Percentiles rank a stretch among this genome's conserved stretches.
These are phyloP conservation scores for Pangasianodon hypophthalmus DNA, from an alignment of 2,113 vertebrate species.

Conservation along the genomic window DNA sequence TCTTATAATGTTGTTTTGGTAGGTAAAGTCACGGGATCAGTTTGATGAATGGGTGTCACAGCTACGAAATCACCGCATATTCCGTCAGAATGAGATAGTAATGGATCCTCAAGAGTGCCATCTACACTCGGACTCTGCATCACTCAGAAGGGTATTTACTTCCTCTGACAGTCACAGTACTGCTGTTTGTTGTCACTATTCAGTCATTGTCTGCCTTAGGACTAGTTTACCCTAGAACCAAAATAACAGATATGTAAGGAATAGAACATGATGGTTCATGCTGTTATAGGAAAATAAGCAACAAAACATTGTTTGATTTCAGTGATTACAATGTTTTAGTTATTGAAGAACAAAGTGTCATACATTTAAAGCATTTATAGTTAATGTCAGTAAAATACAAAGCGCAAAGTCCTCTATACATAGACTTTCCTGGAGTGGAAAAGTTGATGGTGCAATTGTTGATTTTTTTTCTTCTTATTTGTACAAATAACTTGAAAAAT, in stretches of 20 bases:
- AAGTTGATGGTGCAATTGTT: too few relatives aligned
- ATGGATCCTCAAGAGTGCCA: constrained; percentile 84
- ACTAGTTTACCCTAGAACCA: neutral
- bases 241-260: neutral
- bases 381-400: neutral
- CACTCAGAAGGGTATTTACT: constrained; percentile 79
- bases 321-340: neutral
- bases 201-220: neutral
- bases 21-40: constrained; percentile 88
- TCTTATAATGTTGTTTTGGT: neutral
- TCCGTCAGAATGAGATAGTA: constrained; percentile 93
- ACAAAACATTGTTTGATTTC: neutral
- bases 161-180: neutral
- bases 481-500: too few relatives aligned
- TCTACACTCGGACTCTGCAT: constrained; percentile 74
- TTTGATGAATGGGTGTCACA: constrained; percentile 93
- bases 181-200: neutral
- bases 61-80: constrained; percentile 89
- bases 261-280: neutral
- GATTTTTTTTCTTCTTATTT: too few relatives aligned
- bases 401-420: neutral
- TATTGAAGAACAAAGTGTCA: neutral
- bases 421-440: neutral
- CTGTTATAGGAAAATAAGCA: neutral
- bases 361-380: neutral